Base-by-base conservation (phyloP, 1,140 invertebrate genomes). In the Homalodisca vitripennis region DNA sequence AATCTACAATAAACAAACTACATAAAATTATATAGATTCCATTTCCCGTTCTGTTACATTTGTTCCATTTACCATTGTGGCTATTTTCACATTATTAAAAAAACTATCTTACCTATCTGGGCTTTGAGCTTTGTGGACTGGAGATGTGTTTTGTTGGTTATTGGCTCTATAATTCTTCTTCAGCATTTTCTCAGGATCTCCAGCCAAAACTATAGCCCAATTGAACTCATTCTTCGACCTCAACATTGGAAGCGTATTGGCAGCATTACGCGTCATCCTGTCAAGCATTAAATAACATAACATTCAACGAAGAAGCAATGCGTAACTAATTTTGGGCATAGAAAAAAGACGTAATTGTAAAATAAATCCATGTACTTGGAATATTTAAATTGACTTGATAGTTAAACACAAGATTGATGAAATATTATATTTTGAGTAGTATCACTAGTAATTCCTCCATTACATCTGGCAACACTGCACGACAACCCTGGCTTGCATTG, bases 191-290 rank as follows among this genome's bases (percentile, higher is more conserved):
- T 78, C 75, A 65, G 77, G 73, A 67, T 78, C 68, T 70, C 73
- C 31, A 57, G 73, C 69, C 31, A 77, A 47, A 66, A 75, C 74
- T 69, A 72, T 72, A 51, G 71, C 73, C 75, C 76, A 74, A 68
- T 74, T 67, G 71, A 76, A 76, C 53, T 77, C 69, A 26, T 73
- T 68, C 46, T 66, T 26, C 24, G 70, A 71, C 22, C 63, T 70
- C 22, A 73, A 60, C 26, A 55, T 57, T 6, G 53, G 31, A 20
- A 46, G 24, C n/a, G 22, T 47, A 26, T 51, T 55, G 2, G 31
- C 31, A 20, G 26, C n/a, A 26, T 74, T 72, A 10, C 71, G 17
- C 67, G 69, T 72, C 34, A 72, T 69, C 29, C 67, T 69, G 27
- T 32, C 13, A 64, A 6, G 3, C 17, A 14, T 20, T 10, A 10